Conservation (phyloP, 2,888 invertebrate species). For the Oscheius sp. region DNA sequence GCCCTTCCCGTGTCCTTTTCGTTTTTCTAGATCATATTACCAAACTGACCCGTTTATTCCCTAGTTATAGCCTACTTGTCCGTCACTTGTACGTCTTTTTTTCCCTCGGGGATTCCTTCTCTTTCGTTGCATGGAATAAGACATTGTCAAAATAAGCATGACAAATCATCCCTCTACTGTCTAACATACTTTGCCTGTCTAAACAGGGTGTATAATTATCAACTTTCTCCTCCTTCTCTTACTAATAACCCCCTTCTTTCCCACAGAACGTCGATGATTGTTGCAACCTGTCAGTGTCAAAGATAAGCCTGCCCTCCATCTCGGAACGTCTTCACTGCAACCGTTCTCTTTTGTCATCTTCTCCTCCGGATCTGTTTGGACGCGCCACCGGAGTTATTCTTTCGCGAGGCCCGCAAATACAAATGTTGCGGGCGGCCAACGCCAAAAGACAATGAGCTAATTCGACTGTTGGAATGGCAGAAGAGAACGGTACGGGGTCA, state of each 20-base stretch:
- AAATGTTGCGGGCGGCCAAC: conserved; percentile 15
- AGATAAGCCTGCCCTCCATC: conserved; percentile 4
- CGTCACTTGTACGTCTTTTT: too few species aligned
- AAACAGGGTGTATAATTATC: too few species aligned
- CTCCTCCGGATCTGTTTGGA: conserved; percentile 8
- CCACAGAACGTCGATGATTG: not conserved
- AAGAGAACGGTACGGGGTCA: too few species aligned
- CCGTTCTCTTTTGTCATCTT: conserved; percentile 19
- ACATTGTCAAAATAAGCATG: too few species aligned
- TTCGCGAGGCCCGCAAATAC: conserved; percentile 20
- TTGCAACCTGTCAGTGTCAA: not conserved
- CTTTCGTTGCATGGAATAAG: too few species aligned
- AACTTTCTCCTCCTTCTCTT: not conserved
- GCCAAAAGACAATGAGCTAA: not conserved
- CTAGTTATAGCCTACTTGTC: too few species aligned
- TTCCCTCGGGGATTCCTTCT: too few species aligned
- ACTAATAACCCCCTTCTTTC: not conserved
- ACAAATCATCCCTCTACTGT: too few species aligned
- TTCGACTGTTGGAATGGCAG: not conserved
- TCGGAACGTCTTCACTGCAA: conserved; percentile 2
- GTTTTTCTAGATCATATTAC: not conserved
- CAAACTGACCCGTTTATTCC: too few species aligned
- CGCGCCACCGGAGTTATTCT: conserved; percentile 15
- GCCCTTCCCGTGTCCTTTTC: not conserved
- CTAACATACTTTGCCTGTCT: too few species aligned